Base-by-base conservation (phyloP, 2,888 invertebrate genomes). In the Mesoligia furuncula region DNA sequence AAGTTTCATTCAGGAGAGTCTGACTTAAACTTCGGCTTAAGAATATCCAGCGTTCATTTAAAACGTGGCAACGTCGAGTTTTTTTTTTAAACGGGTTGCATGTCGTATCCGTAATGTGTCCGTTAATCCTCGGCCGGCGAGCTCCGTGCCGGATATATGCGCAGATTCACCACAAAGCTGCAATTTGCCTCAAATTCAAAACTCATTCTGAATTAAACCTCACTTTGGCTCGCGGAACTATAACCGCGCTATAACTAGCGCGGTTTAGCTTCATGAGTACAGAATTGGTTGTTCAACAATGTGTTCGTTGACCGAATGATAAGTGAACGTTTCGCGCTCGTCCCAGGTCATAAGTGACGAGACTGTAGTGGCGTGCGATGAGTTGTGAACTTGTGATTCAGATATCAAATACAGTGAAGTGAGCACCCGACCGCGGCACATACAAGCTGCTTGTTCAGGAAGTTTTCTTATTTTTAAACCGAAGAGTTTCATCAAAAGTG, bases 111-210 rank as follows among this genome's bases (percentile, higher is more conserved):
- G 36, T 77, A 84, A 79, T 66, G 39, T 57, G 24, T 39, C 45
- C 51, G 61, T 45, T 68, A 76, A 67, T 61, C 73, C 39, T 20
- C 17, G 9, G 15, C 36, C 48, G 51, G 62, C 65, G n/a, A 39
- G 66, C 64, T 27, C 57, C 66, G 73, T 81, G 77, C 36, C 24
- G 27, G 15, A 67, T 68, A 66, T 68, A 68, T 51, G 59, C 42
- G 31, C 48, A 24, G 48, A 62, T 66, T 64, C 39, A 17, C 42
- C 13, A 9, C 54, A 45, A 73, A 85, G 67, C 54, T 73, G 83
- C 80, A 76, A 85, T 85, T 75, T 70, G 31, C 65, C 51, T 69
- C 36, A 54, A 70, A 76, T 62, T 65, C 15, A n/a, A 72, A 80
- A 69, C 36, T 54, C 62, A 64, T 76, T 73, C 62, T 24, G 48